phyloP scores from a whole-genome alignment of 2,888 invertebrate genomes.

The Archips xylosteana region DNA sequence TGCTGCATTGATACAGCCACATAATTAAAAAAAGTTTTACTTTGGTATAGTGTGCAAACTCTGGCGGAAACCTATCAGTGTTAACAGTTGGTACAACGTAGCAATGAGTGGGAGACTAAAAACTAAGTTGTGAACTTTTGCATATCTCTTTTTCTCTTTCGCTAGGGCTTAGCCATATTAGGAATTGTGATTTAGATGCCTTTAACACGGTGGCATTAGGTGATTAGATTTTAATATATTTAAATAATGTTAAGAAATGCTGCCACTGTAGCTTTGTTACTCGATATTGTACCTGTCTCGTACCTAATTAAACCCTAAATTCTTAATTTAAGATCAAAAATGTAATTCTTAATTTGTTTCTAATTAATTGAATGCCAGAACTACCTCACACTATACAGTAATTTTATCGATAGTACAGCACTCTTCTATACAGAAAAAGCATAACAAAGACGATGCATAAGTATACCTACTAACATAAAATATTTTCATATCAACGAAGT shows the following conservation, averaged over 20 bases:
- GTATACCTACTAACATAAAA: neutral
- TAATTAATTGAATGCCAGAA: conserved; percentile 17
- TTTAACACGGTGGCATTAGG: conserved; percentile 68
- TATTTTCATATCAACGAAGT: neutral
- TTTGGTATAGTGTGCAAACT: neutral
- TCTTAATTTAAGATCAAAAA: conserved; percentile 11
- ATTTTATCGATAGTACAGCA: neutral
- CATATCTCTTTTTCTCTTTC: conserved; percentile 75
- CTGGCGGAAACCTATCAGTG: neutral
- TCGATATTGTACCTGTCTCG: conserved; percentile 27
- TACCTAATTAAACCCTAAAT: conserved; percentile 12
- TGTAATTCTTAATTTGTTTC: neutral
- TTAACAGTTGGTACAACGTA: neutral
- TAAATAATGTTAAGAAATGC: conserved; percentile 52
- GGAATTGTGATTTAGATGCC: conserved; percentile 81
- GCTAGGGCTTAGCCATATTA: conserved; percentile 75
- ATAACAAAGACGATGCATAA: neutral
- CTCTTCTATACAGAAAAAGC: neutral
- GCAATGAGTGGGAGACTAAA: conserved; percentile 32
- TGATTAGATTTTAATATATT: conserved; percentile 39
- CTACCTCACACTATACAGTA: conserved; percentile 18
- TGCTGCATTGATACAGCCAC: neutral
- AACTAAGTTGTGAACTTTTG: conserved; percentile 76
- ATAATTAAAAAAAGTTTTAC: neutral
- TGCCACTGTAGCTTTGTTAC: conserved; percentile 74